These are phyloP conservation scores for Eulemur coronatus DNA, from an alignment of 2,797 vertebrate genomes.

Conservation along the genomic window DNA sequence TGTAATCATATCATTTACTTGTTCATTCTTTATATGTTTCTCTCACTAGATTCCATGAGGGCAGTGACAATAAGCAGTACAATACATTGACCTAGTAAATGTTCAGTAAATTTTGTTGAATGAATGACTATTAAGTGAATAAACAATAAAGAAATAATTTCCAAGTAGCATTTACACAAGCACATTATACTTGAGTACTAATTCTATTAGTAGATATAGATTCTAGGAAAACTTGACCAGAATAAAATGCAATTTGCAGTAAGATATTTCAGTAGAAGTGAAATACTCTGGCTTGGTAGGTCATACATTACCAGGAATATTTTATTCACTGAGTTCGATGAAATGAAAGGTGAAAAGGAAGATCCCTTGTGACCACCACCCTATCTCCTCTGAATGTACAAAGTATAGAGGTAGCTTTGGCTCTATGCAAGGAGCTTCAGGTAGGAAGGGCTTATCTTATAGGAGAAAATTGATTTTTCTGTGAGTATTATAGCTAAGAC, in stretches of 20 bases:
- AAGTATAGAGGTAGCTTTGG: not conserved
- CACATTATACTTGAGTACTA: not conserved
- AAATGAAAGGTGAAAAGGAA: not conserved
- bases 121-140: not conserved
- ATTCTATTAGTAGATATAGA: not conserved
- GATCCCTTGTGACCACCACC: not conserved
- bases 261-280: not conserved
- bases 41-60: not conserved
- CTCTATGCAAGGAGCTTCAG: not conserved
- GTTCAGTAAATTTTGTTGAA: not conserved
- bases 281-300: not conserved
- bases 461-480: not conserved
- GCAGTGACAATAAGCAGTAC: not conserved
- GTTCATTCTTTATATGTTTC: not conserved
- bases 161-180: not conserved
- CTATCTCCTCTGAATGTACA: not conserved
- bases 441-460: not conserved
- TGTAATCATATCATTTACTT: not conserved
- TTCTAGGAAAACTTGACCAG: not conserved
- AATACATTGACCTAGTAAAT: not conserved
- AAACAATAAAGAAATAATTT: not conserved
- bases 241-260: not conserved
- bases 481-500: not conserved
- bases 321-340: not conserved
- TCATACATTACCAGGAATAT: not conserved